Conservation (phyloP, 2,888 invertebrate genomes). For the Marronus borbonicus region DNA sequence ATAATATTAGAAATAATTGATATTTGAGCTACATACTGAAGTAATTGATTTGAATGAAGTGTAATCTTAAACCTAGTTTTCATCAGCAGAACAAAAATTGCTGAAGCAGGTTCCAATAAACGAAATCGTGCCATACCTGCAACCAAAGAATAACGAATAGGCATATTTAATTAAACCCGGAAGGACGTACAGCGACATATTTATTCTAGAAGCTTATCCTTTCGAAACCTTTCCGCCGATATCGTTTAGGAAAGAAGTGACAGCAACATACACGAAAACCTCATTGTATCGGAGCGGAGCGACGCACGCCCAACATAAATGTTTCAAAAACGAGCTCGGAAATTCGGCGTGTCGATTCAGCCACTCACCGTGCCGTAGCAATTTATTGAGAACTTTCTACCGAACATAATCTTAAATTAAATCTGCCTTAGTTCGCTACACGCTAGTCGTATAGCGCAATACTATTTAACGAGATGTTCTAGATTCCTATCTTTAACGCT, state of each 20-base stretch:
- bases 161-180: too few species aligned
- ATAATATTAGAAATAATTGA: too few species aligned
- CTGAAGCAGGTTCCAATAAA: too few species aligned
- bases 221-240: too few species aligned
- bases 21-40: too few species aligned
- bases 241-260: background rate
- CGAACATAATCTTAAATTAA: slow-evolving; percentile 46
- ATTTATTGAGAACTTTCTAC: slow-evolving; percentile 35
- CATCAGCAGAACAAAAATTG: too few species aligned
- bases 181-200: too few species aligned
- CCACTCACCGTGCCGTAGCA: slow-evolving; percentile 3
- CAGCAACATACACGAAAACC: background rate
- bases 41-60: too few species aligned
- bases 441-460: slow-evolving; percentile 12
- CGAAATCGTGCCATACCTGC: background rate
- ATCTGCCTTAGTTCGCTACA: slow-evolving; percentile 24
- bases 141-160: background rate
- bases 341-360: background rate
- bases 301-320: background rate
- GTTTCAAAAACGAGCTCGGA: background rate
- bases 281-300: too few species aligned
- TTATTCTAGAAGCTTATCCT: too few species aligned
- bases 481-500: slow-evolving; percentile 37
- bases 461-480: slow-evolving; percentile 40
- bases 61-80: too few species aligned